Evolutionary conservation across 2,888 invertebrate genomes (phyloP).

Genomic region (Colletes collaris): DNA sequence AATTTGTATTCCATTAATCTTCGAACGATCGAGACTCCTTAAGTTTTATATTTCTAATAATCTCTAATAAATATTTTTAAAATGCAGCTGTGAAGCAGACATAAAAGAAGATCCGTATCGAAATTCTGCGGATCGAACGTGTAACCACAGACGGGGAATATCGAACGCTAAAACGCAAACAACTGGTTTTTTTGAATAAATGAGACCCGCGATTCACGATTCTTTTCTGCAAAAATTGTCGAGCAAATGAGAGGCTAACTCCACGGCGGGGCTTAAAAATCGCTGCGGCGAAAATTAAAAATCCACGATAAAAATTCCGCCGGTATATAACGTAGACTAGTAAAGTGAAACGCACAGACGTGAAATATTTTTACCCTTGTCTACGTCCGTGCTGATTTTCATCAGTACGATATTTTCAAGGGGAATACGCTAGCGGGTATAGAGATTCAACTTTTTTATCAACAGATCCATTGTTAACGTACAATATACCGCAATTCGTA

Average conservation of each 20-base stretch:
- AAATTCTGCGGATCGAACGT: too few species aligned
- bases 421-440: conserved; percentile 10
- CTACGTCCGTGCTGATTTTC: conserved; percentile 23
- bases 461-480: conserved; percentile 6
- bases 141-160: too few species aligned
- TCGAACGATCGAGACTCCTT: too few species aligned
- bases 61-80: too few species aligned
- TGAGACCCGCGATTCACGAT: not conserved
- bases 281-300: conserved; percentile 11
- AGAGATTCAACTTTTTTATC: conserved; percentile 24
- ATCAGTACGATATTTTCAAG: conserved; percentile 25
- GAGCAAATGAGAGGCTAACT: not conserved
- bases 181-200: not conserved
- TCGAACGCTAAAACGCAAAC: too few species aligned
- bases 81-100: too few species aligned
- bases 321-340: conserved; percentile 26
- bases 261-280: not conserved
- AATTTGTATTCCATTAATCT: too few species aligned
- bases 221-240: not conserved
- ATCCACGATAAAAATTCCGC: conserved; percentile 12
- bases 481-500: conserved; percentile 23
- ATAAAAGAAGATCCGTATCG: too few species aligned
- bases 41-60: too few species aligned
- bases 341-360: conserved; percentile 42
- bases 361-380: conserved; percentile 44